Conservation (phyloP, 2,888 invertebrate genomes). For the Parthenolecanium corni region DNA sequence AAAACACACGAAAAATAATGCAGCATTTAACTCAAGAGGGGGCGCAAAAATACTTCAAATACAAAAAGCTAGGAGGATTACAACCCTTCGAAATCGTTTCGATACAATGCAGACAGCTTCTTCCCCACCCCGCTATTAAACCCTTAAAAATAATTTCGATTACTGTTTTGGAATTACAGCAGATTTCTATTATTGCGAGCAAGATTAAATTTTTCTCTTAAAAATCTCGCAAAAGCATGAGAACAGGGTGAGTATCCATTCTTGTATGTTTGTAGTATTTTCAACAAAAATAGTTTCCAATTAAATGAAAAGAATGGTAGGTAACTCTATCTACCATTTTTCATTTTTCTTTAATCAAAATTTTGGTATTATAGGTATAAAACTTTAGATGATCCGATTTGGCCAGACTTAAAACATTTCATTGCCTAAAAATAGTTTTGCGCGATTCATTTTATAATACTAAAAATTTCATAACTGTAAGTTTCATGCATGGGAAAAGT, state of each 20-base stretch:
- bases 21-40: no score
- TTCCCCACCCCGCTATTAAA: background rate
- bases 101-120: conserved; percentile 6
- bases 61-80: conserved; percentile 6
- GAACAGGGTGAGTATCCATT: background rate
- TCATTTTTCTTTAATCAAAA: no score
- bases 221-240: background rate
- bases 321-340: no score
- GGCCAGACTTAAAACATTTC: no score
- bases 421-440: no score
- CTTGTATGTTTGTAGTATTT: background rate
- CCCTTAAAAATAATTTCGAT: conserved; percentile 25
- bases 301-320: background rate
- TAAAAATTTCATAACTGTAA: no score
- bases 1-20: no score
- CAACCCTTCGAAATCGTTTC: conserved; percentile 14
- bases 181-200: conserved; percentile 17
- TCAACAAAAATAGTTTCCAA: background rate
- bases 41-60: no score
- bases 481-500: no score
- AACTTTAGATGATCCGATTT: no score
- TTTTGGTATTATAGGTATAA: no score
- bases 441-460: no score
- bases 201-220: conserved; percentile 14
- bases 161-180: conserved; percentile 21